Base-by-base conservation (phyloP, 2,888 invertebrate species). In the Erebia palarica region DNA sequence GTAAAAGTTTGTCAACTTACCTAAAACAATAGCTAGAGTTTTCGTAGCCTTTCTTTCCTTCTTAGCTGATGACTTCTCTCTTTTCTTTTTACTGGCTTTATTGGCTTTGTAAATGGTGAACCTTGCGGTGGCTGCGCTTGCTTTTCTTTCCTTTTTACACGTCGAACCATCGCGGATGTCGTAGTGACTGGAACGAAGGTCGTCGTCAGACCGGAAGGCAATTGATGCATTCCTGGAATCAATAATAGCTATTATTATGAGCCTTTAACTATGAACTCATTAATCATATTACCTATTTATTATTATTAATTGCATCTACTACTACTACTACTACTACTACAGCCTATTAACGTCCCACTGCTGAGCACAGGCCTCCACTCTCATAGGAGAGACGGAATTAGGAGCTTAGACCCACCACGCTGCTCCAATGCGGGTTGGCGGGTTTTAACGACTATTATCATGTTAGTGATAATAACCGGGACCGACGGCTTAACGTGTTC, bases 31-130 rank as follows among this genome's bases (percentile, higher is more conserved):
- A 76, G 99, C 99, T 78, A 99, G 92, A 10, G 99, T 99, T 94
- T 99, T 99, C 10, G 99, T 99, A 49, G 99, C 99, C 90, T 99
- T 99, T 73, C 98, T 95, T 85, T 99, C 99, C 82, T 97, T 98
- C 88, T 97, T 97, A 4, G 98, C 98, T 0, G 98, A 97, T 27
- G 97, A 97, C 84, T 98, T 98, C 84, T 98, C 98, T 65, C 98
- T 94, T 91, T 99, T 99, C 94, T 98, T 98, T 88, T 97, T 96
- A 84, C 97, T 97, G 60, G 98, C 98, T 90, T 98, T 98, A 93
- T 98, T 97, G 70, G 97, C 97, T 90, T 98, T 98, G 92, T 97
- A 98, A 84, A 98, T 97, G 75, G 97, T 98, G 90, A 98, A 98
- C 79, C 97, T 95, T 59, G 96, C 96, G 0, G 95, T 95, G 0